Conservation (phyloP, 2,888 invertebrate species). For the Cecidostiba fungosa region DNA sequence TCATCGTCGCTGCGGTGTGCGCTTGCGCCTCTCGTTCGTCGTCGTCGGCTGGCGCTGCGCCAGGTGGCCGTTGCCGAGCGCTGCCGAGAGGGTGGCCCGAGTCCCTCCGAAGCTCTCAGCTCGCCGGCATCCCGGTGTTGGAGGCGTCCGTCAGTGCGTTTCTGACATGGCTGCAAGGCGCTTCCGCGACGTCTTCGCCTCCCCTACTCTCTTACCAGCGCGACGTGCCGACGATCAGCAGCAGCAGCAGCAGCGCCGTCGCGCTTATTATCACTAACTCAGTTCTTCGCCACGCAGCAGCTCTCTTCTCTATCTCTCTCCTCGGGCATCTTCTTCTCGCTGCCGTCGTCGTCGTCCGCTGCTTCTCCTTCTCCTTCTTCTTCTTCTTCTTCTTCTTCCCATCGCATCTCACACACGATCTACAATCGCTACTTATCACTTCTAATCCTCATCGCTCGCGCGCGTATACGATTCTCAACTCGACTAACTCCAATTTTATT, state of each 20-base stretch:
- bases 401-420: neutral
- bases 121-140: slow-evolving; percentile 78
- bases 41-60: slow-evolving; percentile 73
- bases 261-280: slow-evolving; percentile 50
- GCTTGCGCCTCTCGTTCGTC: slow-evolving; percentile 62
- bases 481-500: neutral
- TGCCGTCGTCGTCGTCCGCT: neutral
- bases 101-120: slow-evolving; percentile 71
- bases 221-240: slow-evolving; percentile 58
- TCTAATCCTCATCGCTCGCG: slow-evolving; percentile 7
- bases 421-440: slow-evolving; percentile 2
- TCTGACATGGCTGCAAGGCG: slow-evolving; percentile 79
- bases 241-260: slow-evolving; percentile 48
- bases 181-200: slow-evolving; percentile 76
- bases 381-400: neutral
- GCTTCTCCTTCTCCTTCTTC: neutral
- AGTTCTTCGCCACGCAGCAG: slow-evolving; percentile 35
- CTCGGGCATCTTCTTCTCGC: slow-evolving; percentile 1
- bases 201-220: slow-evolving; percentile 68
- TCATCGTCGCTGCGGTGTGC: slow-evolving; percentile 43
- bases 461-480: neutral
- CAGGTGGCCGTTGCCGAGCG: slow-evolving; percentile 71
- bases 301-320: slow-evolving; percentile 48
- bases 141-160: slow-evolving; percentile 79
- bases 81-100: slow-evolving; percentile 78